phyloP scores from a whole-genome alignment of 2,113 vertebrate genomes.

The Pseudopipra pipra region DNA sequence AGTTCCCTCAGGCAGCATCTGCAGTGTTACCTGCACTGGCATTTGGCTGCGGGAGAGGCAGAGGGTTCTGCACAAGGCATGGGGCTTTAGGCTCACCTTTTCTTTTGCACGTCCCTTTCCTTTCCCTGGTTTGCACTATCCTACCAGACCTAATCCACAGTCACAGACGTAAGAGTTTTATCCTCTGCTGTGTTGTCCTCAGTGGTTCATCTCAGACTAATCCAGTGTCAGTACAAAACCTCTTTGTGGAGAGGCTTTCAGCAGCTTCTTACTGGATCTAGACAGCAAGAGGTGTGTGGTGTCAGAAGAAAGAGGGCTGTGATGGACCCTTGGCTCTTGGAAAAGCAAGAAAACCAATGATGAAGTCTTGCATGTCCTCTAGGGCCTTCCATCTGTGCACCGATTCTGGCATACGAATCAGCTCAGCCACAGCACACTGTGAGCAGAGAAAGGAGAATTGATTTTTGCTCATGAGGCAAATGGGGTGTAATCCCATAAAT shows the following conservation, averaged over 20 bases:
- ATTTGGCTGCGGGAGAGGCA: background rate
- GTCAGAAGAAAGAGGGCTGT: background rate
- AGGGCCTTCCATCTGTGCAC: background rate
- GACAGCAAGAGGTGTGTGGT: background rate
- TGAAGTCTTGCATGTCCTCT: background rate
- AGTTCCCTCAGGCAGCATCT: background rate
- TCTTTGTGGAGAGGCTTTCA: background rate
- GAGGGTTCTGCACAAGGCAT: background rate
- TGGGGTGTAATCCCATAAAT: background rate
- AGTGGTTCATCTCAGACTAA: background rate
- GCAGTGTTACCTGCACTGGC: background rate
- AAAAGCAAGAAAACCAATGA: background rate
- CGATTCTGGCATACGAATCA: background rate
- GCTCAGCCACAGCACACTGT: background rate
- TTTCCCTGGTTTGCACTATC: background rate
- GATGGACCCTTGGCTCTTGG: background rate
- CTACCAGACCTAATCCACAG: background rate
- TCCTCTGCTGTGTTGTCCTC: background rate
- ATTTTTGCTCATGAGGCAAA: background rate
- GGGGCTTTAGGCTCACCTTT: background rate
- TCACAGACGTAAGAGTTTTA: background rate
- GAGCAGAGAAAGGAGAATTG: background rate
- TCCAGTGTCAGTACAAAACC: conserved; percentile 22
- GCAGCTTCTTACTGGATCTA: background rate
- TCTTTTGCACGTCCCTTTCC: background rate